These are phyloP conservation scores for Drosophila kepulauana DNA, from an alignment of 1,140 invertebrate genomes.

Conservation along the genomic window DNA sequence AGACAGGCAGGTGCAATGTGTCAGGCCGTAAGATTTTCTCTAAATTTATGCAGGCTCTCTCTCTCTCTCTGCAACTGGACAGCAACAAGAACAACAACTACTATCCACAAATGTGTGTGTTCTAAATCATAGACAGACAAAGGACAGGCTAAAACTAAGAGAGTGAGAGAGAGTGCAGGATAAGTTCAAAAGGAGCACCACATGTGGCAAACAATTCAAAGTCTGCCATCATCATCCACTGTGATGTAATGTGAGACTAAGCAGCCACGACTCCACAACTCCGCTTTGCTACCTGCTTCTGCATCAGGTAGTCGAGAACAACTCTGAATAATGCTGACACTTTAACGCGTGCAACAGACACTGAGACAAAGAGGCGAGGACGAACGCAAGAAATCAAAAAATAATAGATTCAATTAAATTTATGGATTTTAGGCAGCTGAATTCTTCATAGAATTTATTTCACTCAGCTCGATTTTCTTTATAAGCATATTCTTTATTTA, in stretches of 20 bases:
- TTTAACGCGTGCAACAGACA: constrained; percentile 3
- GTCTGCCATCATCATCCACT: constrained; percentile 7
- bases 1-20: constrained; percentile 55
- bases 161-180: background rate
- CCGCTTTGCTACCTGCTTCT: constrained; percentile 28
- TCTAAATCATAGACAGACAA: constrained; percentile 39
- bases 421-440: background rate
- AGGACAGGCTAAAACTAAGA: background rate
- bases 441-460: too few species aligned
- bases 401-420: background rate
- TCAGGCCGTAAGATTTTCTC: constrained; percentile 22
- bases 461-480: too few species aligned
- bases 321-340: background rate
- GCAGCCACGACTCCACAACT: background rate
- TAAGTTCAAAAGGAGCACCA: constrained; percentile 34
- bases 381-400: background rate
- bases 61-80: constrained; percentile 31
- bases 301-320: constrained; percentile 16
- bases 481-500: too few species aligned
- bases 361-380: background rate
- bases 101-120: constrained; percentile 6
- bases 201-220: constrained; percentile 23
- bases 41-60: constrained; percentile 53
- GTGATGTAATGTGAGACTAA: constrained; percentile 42
- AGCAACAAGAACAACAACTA: constrained; percentile 18